Evolutionary conservation across 1,140 invertebrate species (phyloP), one percentile per base, ranked within the genome.

Genomic region (Leptinotarsa defecta): DNA sequence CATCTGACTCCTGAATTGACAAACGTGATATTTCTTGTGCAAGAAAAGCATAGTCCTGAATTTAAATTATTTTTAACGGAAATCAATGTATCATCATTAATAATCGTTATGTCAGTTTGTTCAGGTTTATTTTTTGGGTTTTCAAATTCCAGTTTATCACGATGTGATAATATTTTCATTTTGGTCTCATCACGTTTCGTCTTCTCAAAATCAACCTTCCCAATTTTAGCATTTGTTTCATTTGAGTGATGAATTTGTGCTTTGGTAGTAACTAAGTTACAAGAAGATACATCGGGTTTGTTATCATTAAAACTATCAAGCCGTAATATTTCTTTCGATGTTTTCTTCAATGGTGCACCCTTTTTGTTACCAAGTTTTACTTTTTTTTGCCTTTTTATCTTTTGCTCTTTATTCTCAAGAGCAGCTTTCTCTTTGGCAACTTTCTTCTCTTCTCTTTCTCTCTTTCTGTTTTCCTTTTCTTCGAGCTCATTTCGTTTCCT

Each of bases 401-500:
- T n/a, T n/a, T 57, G 52, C n/a, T 57, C 0, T 6, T 57, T n/a
- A 17, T 57, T 2, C 6, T 57, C 15, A n/a, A 57, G 15, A n/a
- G 5, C 11, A 57, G 52, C 13, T n/a, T 27, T 57, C 49, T 57
- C 49, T 17, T 3, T 17, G 49, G 3, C 13, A 57, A 57, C 49
- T 57, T 57, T 17, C 15, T 57, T 57, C 15, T 17, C 13, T 52
- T 52, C 49, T n/a, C 13, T 57, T n/a, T n/a, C n/a, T n/a, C n/a
- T n/a, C n/a, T n/a, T 57, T 57, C 13, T 57, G 49, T 57, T 57
- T 52, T 57, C 49, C 49, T 57, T 57, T 57, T 57, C 15, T 57
- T 57, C 52, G 4, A n/a, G 15, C 15, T 57, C 52, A 57, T 11
- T 13, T 6, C n/a, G 52, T 57, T n/a, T 57, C 52, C n/a, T 57